Evolutionary conservation across 2,113 vertebrate genomes (phyloP), one percentile per base, ranked within the genome.

Genomic region (Rostratula benghalensis): DNA sequence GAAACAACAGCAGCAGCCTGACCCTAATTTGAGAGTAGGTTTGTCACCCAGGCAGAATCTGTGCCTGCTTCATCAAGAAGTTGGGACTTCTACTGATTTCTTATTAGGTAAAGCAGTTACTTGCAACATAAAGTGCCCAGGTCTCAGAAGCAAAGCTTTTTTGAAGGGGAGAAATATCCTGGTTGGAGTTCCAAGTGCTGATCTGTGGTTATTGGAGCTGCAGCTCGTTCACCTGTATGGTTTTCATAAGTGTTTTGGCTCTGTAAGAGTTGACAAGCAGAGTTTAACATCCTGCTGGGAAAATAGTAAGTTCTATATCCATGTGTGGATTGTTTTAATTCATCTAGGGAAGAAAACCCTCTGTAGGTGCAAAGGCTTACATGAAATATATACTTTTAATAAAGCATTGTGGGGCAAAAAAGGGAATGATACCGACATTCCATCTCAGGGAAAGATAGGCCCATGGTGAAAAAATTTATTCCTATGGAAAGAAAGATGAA

Each of bases 221-320:
- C 80, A 90, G 88, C 81, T 83, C 54, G 1, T 60, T 95, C 93
- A 92, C 94, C 77, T 51, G 57, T 3, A 10, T 6, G 77, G 41
- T 37, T 87, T 79, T 70, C 48, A 0, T 13, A 60, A 92, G 69
- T 46, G 75, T 69, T 96, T 83, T 57, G 90, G 71, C 68, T 91
- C 92, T 57, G 73, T 70, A 70, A 94, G 83, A 73, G 50, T 39
- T 94, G 87, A 91, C 75, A 67, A 96, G 48, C 65, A 87, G 63
- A 77, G 76, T 91, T 96, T 95, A 96, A 84, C 69, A 76, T 59
- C 95, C 78, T 92, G 83, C 93, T 95, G 94, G 70, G 94, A 93
- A 96, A 95, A 93, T 95, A 94, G 92, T 30, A 89, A 76, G 45
- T 70, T 94, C 86, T 50, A 69, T 48, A 78, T 33, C 94, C 65